phyloP scores from a whole-genome alignment of 2,113 vertebrate genomes.

The Mirounga angustirostris region DNA sequence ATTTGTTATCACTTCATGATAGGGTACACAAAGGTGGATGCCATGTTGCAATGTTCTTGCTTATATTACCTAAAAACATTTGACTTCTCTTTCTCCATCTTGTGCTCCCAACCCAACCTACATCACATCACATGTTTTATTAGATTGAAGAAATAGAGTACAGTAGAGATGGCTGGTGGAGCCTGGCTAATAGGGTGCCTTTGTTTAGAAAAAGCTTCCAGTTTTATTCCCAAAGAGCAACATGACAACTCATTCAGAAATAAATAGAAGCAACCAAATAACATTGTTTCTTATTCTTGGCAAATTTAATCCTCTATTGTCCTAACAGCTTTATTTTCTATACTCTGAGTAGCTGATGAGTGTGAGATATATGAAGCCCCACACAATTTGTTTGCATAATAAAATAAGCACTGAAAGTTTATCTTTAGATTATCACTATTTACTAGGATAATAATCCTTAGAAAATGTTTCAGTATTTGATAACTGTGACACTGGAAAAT shows the following conservation, averaged over 20 bases:
- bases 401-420: constrained; percentile 74
- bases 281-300: constrained; percentile 68
- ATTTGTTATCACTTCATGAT: not conserved
- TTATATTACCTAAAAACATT: not conserved
- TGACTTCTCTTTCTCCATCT: not conserved
- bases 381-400: constrained; percentile 70
- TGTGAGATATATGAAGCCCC: constrained; percentile 37
- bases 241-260: not conserved
- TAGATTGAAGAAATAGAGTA: not conserved
- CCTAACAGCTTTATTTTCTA: constrained; percentile 82
- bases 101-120: not conserved
- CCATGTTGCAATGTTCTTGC: not conserved
- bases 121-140: not conserved
- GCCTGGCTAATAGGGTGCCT: not conserved
- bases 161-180: not conserved
- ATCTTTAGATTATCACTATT: constrained; percentile 37
- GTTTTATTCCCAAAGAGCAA: not conserved
- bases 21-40: not conserved
- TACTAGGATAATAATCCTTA: constrained; percentile 8
- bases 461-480: constrained; percentile 64
- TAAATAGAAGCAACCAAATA: not conserved
- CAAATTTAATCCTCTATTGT: constrained; percentile 73
- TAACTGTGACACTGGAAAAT: constrained; percentile 67
- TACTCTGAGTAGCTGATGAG: constrained; percentile 53
- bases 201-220: not conserved